Percentiles rank a stretch among this genome's conserved stretches.
phyloP scores from a whole-genome alignment of 2,113 vertebrate species.

The Phoxinus phoxinus region DNA sequence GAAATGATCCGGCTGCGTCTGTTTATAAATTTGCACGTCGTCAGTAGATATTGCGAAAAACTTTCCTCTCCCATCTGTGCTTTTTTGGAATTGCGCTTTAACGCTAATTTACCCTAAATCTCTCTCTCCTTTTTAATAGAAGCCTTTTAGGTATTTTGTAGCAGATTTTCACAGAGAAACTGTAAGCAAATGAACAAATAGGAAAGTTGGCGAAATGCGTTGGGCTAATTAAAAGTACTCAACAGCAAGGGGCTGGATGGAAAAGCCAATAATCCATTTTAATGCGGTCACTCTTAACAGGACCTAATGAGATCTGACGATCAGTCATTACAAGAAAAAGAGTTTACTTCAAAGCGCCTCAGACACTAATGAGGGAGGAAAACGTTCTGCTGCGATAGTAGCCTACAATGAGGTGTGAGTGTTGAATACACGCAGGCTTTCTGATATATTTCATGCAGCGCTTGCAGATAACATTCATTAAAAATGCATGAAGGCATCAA shows the following conservation, averaged over 20 bases:
- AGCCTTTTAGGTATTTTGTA: not conserved
- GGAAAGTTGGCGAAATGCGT: not conserved
- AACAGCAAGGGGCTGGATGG: not conserved
- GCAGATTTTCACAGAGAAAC: not conserved
- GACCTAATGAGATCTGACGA: slow-evolving; percentile 12
- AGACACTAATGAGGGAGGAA: slow-evolving; percentile 4
- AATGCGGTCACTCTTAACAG: not conserved
- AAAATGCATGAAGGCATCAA: slow-evolving; percentile 74
- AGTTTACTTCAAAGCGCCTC: slow-evolving; percentile 16
- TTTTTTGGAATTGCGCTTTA: too few relatives aligned
- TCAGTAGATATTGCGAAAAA: too few relatives aligned
- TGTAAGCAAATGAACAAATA: not conserved
- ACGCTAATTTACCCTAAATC: too few relatives aligned
- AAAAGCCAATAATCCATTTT: slow-evolving; percentile 6
- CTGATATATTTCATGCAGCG: slow-evolving; percentile 62
- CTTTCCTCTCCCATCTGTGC: too few relatives aligned
- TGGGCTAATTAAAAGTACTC: not conserved
- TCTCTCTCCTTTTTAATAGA: not conserved
- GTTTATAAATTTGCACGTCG: too few relatives aligned
- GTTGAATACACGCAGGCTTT: slow-evolving; percentile 42
- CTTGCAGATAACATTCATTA: slow-evolving; percentile 64
- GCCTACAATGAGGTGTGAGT: not conserved
- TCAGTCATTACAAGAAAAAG: not conserved
- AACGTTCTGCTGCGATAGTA: not conserved
- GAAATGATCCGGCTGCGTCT: too few relatives aligned